phyloP scores from a whole-genome alignment of 1,140 invertebrate genomes.

The Tetramorium parvispinum region DNA sequence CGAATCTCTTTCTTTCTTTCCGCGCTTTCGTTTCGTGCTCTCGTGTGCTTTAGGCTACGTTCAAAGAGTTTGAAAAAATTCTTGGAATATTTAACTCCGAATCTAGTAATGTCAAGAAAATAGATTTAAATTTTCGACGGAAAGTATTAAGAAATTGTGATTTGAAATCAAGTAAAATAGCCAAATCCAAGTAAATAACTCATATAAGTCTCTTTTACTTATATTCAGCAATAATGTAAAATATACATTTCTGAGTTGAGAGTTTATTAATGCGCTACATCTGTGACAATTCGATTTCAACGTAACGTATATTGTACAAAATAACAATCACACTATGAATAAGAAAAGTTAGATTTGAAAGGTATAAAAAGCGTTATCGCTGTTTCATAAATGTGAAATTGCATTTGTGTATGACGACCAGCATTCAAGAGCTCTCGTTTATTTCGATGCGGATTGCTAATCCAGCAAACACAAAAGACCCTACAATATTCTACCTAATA shows the following conservation, averaged over 20 bases:
- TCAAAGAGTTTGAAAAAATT: constrained; percentile 28
- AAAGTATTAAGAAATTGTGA: neutral
- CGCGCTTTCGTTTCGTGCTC: constrained; percentile 28
- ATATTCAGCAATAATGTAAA: neutral
- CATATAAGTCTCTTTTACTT: neutral
- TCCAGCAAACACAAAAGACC: neutral
- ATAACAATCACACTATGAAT: neutral
- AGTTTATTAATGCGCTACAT: neutral
- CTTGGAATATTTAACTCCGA: neutral
- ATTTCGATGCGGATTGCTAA: neutral
- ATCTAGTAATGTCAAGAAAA: neutral
- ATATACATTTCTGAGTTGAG: neutral
- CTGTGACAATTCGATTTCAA: neutral
- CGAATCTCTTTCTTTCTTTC: constrained; percentile 58
- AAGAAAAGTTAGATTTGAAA: constrained; percentile 17
- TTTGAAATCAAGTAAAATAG: neutral
- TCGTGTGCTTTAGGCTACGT: constrained; percentile 57
- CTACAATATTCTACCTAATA: constrained; percentile 36
- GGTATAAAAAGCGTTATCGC: neutral
- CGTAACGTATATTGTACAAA: neutral
- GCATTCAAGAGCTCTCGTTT: neutral
- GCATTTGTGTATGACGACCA: neutral
- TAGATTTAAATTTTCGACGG: neutral
- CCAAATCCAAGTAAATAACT: neutral
- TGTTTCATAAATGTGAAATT: neutral